Evolutionary conservation across 2,113 vertebrate species (phyloP), one percentile per base, ranked within the genome.

Genomic region (Fregetta grallaria): DNA sequence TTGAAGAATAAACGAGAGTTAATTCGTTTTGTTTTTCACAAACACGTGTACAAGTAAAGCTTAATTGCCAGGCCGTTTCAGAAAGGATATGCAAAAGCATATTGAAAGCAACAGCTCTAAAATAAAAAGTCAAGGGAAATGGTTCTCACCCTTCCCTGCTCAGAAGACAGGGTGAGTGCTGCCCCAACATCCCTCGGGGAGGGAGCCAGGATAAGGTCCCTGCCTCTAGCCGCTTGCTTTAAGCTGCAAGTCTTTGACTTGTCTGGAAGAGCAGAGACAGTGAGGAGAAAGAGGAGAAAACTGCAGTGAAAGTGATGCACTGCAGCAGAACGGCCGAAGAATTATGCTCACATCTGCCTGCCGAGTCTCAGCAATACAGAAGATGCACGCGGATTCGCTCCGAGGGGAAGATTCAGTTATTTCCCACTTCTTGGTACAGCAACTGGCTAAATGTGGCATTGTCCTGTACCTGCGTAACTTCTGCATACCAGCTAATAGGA

Each of bases 21-120:
- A 38, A 29, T 84, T 66, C 73, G 63, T 16, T 93, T 72, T 74
- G 78, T 26, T 93, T 91, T 78, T 38, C 76, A 81, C 47, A 89
- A 94, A 52, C 38, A 45, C 8, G 0, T 27, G 59, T n/a, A 55
- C 47, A 55, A 77, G 26, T 34, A 44, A 79, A 92, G 40, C 49
- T 75, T 61, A 82, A 53, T 10, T 42, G 55, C 36, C 53, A 76
- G 49, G 13, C 26, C 1, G 0, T 36, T 86, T 65, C 59, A 83
- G 85, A 79, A 58, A 73, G 13, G 42, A 72, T 32, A 70, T 13
- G n/a, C 71, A 83, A 83, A 91, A 92, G 32, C 59, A n/a, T 23
- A 50, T 7, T 68, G 44, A 63, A 80, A 93, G 42, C 29, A 94
- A 58, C 40, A 44, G 84, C 45, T 86, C 87, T 53, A 42, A 71